These are phyloP conservation scores for Cartodere bifasciata DNA, from an alignment of 2,888 invertebrate species.

Conservation along the genomic window DNA sequence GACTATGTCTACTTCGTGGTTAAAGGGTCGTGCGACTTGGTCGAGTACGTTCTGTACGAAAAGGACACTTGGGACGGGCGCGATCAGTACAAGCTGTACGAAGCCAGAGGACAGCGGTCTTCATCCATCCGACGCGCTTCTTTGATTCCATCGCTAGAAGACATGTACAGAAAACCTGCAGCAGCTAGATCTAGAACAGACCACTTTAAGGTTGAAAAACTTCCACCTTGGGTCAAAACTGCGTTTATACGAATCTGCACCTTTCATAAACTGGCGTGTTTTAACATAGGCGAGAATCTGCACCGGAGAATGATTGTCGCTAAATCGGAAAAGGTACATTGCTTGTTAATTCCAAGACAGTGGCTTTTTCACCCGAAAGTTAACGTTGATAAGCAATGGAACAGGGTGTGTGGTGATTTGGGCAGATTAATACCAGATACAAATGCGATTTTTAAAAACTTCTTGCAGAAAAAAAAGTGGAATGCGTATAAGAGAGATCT, in stretches of 20 bases:
- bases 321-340: neutral
- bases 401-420: neutral
- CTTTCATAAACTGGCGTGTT: neutral
- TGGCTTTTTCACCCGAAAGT: neutral
- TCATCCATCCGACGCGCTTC: too few relatives aligned
- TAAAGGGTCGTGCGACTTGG: constrained; percentile 46
- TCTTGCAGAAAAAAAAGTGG: constrained; percentile 1
- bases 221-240: neutral
- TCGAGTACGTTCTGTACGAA: constrained; percentile 39
- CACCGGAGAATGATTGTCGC: neutral
- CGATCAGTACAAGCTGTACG: neutral
- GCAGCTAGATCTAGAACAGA: too few relatives aligned
- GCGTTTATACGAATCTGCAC: neutral
- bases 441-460: neutral
- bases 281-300: neutral
- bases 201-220: constrained; percentile 1
- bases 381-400: neutral
- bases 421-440: neutral
- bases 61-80: neutral
- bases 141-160: too few relatives aligned
- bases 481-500: constrained; percentile 1
- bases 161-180: too few relatives aligned
- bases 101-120: neutral
- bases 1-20: constrained; percentile 40
- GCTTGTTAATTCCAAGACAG: neutral